These are phyloP conservation scores for Ceuthmochares aereus DNA, from an alignment of 2,113 vertebrate species.

Conservation along the genomic window DNA sequence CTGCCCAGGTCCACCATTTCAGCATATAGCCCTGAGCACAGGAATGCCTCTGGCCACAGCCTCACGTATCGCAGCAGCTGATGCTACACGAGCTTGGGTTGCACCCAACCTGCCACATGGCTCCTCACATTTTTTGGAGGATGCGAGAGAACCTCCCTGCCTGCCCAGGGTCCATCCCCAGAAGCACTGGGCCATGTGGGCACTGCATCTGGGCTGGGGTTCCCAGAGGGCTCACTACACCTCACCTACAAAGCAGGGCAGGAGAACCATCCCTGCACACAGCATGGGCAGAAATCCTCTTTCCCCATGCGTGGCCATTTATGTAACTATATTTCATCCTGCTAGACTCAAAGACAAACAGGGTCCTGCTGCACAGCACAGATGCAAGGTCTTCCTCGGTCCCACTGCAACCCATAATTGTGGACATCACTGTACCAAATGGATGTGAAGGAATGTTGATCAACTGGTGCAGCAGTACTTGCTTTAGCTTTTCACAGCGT, in stretches of 20 bases:
- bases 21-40: fast-evolving
- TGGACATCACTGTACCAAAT: background rate
- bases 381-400: background rate
- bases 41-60: background rate
- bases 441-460: background rate
- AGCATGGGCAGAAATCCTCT: background rate
- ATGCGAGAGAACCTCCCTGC: fast-evolving
- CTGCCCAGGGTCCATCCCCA: background rate
- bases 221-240: background rate
- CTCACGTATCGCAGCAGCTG: fast-evolving
- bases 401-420: background rate
- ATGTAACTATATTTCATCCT: background rate
- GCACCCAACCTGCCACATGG: background rate
- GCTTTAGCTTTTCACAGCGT: background rate
- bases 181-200: background rate
- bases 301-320: background rate
- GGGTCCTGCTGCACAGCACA: background rate
- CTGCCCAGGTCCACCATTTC: background rate
- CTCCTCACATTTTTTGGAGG: background rate
- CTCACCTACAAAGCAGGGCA: background rate
- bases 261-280: fast-evolving
- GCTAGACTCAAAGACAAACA: background rate
- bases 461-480: background rate
- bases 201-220: background rate
- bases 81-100: background rate